Percentiles rank a stretch among this genome's conserved stretches.
phyloP scores from a whole-genome alignment of 2,888 invertebrate species.

The Amitus sp. region DNA sequence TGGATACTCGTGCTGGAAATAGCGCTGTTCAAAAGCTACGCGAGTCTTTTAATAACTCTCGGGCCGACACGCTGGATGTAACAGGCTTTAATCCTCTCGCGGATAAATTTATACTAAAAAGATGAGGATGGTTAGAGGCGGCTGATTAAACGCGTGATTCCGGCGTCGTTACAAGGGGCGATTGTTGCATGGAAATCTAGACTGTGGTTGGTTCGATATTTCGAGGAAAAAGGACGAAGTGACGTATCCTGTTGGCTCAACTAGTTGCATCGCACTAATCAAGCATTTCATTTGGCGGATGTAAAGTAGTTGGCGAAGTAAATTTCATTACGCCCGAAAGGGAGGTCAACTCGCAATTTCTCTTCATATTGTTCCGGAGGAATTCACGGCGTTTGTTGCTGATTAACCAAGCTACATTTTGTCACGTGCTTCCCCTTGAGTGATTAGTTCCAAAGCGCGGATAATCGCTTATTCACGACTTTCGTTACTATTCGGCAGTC shows the following conservation, averaged over 20 bases:
- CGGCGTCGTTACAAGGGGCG: too few relatives aligned
- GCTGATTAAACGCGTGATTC: too few relatives aligned
- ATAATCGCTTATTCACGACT: too few relatives aligned
- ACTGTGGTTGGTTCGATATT: background rate
- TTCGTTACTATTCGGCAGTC: too few relatives aligned
- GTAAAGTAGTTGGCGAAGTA: conserved; percentile 25
- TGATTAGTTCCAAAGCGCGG: background rate
- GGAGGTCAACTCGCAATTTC: conserved; percentile 5
- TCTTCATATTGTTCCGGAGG: conserved; percentile 12
- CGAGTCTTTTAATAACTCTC: conserved; percentile 49
- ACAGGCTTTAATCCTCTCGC: conserved; percentile 30
- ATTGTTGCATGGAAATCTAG: too few relatives aligned
- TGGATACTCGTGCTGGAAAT: conserved; percentile 42
- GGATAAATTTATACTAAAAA: conserved; percentile 3
- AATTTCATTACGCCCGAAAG: conserved; percentile 19
- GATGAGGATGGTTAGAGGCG: too few relatives aligned
- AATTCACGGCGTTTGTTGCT: conserved; percentile 8
- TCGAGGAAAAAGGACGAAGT: background rate
- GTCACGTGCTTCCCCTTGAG: background rate
- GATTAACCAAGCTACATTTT: background rate
- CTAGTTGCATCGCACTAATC: conserved; percentile 25
- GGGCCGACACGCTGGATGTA: conserved; percentile 18
- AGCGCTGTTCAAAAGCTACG: conserved; percentile 40
- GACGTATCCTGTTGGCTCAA: background rate
- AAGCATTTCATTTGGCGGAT: conserved; percentile 33